Conservation (phyloP, 2,888 invertebrate genomes). For the Adelphocoris suturalis region DNA sequence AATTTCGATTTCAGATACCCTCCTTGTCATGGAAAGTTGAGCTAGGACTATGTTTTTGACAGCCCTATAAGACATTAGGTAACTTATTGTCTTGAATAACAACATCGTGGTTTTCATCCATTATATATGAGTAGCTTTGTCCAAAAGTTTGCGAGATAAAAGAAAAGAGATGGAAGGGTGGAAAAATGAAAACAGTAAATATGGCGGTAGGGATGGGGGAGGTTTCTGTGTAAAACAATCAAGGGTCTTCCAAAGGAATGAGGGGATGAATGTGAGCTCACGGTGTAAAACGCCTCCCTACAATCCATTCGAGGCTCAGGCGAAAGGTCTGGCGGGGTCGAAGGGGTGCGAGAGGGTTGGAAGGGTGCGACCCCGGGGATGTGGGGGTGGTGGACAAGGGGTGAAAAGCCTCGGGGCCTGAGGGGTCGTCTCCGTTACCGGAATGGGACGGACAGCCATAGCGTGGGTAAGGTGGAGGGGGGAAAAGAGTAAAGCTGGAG, state of each 20-base stretch:
- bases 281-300: conserved; percentile 33
- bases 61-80: no score
- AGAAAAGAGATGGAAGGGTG: neutral
- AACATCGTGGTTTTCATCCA: no score
- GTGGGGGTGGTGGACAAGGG: neutral
- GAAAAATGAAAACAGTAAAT: neutral
- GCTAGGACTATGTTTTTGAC: no score
- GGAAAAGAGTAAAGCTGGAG: conserved; percentile 23
- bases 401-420: neutral
- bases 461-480: neutral
- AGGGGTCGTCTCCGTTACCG: neutral
- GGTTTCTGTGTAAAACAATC: conserved; percentile 60
- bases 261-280: conserved; percentile 45
- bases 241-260: neutral
- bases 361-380: neutral
- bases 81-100: no score
- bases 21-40: no score
- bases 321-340: neutral
- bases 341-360: neutral
- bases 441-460: conserved; percentile 24
- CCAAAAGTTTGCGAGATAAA: neutral
- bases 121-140: neutral
- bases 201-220: neutral
- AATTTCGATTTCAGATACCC: no score
- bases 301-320: neutral